These are phyloP conservation scores for Caenorhabditis inopinata DNA, from an alignment of 1,140 invertebrate species.

Conservation along the genomic window DNA sequence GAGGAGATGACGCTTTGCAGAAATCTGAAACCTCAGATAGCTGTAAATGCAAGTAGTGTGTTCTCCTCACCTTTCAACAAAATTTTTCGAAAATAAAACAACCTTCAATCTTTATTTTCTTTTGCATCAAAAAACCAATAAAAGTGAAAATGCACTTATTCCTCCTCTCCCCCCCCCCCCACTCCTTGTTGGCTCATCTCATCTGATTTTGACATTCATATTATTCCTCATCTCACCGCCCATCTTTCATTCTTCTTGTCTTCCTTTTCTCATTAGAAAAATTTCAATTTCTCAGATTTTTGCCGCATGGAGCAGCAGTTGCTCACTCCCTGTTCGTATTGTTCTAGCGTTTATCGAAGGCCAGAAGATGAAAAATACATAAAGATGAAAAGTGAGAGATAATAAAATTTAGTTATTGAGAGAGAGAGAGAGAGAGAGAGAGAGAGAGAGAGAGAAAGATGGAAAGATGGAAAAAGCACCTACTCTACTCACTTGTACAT, in stretches of 20 bases:
- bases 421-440: too few species aligned
- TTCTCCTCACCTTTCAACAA: too few species aligned
- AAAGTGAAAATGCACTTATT: slow-evolving; percentile 25
- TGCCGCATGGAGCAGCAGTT: neutral
- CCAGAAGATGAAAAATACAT: neutral
- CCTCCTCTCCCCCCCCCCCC: neutral
- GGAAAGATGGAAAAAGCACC: too few species aligned
- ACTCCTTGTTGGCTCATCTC: neutral
- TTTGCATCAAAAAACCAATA: neutral
- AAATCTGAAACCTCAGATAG: too few species aligned
- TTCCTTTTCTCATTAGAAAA: neutral
- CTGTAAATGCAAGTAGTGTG: too few species aligned
- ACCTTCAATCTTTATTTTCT: neutral
- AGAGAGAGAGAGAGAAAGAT: too few species aligned
- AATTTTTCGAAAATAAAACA: neutral
- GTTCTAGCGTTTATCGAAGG: neutral
- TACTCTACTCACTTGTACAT: neutral
- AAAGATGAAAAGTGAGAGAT: slow-evolving; percentile 29
- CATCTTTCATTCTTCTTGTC: neutral
- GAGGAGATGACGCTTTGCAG: too few species aligned
- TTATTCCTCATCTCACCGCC: neutral
- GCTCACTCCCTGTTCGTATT: slow-evolving; percentile 16
- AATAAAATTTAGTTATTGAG: slow-evolving; percentile 16
- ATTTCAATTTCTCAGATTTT: neutral
- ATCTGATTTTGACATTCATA: slow-evolving; percentile 22